Conservation (phyloP, 2,888 invertebrate species). For the Brachyopa scutellaris region DNA sequence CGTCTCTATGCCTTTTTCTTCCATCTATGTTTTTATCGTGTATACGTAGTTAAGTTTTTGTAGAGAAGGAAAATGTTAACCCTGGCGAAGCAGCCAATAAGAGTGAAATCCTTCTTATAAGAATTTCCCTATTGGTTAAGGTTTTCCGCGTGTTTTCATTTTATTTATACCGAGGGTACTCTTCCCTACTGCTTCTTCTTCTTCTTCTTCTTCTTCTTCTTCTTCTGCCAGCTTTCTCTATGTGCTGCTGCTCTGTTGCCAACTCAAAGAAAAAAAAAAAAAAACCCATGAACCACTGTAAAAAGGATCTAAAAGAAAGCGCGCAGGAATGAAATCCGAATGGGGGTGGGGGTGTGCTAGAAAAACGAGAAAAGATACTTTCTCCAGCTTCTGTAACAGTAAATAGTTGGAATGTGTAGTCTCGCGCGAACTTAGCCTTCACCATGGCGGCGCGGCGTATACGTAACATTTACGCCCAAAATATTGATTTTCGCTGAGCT, state of each 20-base stretch:
- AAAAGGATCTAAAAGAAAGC: slow-evolving; percentile 45
- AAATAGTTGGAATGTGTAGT: slow-evolving; percentile 12
- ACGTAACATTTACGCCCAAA: slow-evolving; percentile 52
- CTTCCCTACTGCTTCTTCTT: background rate
- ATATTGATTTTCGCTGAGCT: slow-evolving; percentile 43
- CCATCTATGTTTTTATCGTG: background rate
- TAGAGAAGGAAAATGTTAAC: slow-evolving; percentile 50
- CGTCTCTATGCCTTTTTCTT: background rate
- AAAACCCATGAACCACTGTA: background rate
- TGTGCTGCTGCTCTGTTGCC: background rate
- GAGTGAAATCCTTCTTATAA: slow-evolving; percentile 66
- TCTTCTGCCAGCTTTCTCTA: slow-evolving; percentile 9
- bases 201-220: background rate
- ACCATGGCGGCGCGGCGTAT: background rate
- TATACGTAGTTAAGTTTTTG: slow-evolving; percentile 47
- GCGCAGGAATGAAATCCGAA: slow-evolving; percentile 47
- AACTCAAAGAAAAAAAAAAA: background rate
- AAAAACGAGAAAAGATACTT: background rate
- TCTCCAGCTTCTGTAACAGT: background rate
- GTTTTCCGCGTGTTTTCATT: slow-evolving; percentile 67
- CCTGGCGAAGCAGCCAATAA: slow-evolving; percentile 63
- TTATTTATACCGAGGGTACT: slow-evolving; percentile 68
- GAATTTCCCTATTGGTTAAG: slow-evolving; percentile 71
- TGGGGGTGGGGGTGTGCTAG: background rate
- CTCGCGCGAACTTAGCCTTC: slow-evolving; percentile 23